Percentiles rank a stretch among this genome's conserved stretches.
These are phyloP conservation scores for Caretta caretta DNA, from an alignment of 2,113 vertebrate genomes.

Conservation along the genomic window DNA sequence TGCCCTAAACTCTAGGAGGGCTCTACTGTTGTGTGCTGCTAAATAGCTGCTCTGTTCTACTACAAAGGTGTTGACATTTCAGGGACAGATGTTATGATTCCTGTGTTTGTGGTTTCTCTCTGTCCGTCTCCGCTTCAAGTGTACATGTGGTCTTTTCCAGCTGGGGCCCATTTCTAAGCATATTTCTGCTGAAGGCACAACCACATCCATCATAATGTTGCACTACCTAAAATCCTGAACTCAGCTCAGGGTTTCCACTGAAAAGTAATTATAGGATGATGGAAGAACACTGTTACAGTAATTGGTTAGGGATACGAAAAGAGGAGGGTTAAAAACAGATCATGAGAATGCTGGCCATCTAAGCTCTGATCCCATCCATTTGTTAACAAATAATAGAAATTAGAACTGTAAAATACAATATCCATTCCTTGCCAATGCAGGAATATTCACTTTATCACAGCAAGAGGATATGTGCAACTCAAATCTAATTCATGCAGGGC, in stretches of 20 bases:
- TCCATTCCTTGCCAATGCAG: neutral
- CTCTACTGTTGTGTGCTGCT: neutral
- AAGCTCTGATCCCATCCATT: too few species aligned
- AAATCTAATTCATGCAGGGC: neutral
- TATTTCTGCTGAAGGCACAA: neutral
- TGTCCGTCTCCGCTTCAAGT: neutral
- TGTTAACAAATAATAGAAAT: too few species aligned
- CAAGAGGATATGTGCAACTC: neutral
- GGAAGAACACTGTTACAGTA: neutral
- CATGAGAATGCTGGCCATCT: neutral
- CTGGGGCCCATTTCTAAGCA: neutral
- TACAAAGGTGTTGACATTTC: neutral
- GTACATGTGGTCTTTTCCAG: neutral
- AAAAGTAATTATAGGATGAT: too few species aligned
- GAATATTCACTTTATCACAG: neutral
- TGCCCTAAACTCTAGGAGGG: neutral
- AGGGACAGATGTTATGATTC: neutral
- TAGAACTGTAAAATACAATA: too few species aligned
- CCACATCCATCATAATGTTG: neutral
- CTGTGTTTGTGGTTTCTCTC: neutral
- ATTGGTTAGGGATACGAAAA: neutral
- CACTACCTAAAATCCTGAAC: too few species aligned
- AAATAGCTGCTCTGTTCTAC: neutral
- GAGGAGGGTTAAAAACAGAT: neutral
- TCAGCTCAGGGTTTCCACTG: neutral